These are phyloP conservation scores for Synodontis membranacea DNA, from an alignment of 2,113 vertebrate genomes.

Conservation along the genomic window DNA sequence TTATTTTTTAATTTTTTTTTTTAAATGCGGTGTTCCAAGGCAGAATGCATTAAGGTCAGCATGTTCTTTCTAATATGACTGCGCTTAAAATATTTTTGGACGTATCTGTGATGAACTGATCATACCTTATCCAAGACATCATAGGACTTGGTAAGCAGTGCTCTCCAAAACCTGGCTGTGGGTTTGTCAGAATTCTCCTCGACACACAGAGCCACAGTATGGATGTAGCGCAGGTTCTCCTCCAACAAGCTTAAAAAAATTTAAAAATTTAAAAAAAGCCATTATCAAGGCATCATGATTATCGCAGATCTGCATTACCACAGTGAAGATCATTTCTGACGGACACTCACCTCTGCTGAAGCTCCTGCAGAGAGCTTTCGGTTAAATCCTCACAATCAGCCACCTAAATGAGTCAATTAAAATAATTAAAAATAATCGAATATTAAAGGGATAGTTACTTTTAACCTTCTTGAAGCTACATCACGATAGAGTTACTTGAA, in stretches of 20 bases:
- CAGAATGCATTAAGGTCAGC: background rate
- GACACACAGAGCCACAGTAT: conserved; percentile 80
- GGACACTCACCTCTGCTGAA: conserved; percentile 71
- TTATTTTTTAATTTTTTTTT: background rate
- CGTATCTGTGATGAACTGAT: conserved; percentile 3
- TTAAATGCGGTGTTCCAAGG: background rate
- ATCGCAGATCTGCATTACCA: background rate
- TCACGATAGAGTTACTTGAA: background rate
- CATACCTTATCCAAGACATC: conserved; percentile 90
- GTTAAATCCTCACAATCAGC: conserved; percentile 42
- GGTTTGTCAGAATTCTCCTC: conserved; percentile 84
- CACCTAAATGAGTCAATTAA: conserved; percentile 58
- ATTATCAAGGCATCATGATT: background rate
- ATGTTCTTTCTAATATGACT: background rate
- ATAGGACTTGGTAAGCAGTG: conserved; percentile 88
- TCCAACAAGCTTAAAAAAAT: conserved; percentile 82
- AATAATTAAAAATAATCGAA: background rate
- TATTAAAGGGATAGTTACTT: background rate
- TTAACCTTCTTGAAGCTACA: background rate
- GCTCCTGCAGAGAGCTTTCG: conserved; percentile 60
- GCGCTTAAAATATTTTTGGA: background rate
- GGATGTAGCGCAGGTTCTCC: conserved; percentile 84
- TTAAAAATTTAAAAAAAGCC: too few relatives aligned
- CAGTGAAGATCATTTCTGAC: conserved; percentile 24
- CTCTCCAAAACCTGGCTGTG: conserved; percentile 93